Base-by-base conservation (phyloP, 23 tunicate species). In the Trididemnum nubilum region DNA sequence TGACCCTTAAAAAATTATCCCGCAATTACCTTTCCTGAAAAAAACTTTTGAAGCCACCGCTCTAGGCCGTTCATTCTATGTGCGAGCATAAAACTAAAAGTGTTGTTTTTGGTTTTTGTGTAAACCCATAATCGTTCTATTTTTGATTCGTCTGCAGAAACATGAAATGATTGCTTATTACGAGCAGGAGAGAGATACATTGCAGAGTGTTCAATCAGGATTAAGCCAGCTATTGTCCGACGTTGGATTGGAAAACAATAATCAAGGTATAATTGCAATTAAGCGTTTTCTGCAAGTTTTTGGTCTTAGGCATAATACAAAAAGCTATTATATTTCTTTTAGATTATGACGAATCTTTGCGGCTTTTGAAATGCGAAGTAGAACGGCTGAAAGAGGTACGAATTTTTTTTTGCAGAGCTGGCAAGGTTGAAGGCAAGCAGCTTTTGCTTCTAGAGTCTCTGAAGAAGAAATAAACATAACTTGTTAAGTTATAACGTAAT, bases 351-450 rank as follows among this genome's bases (percentile, higher is more conserved):
- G 78, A 38, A 37, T 73, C 58, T 9, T 40, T 38, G 57, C 78
- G 78, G 25, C 58, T 73, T 38, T 54, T 77, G 67, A 77, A 77
- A 32, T 77, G 36, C 24, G 81, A 77, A 77, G 4, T 77, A 54
- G 37, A 26, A 36, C 81, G 31, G 31, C 3, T 29, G 39, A 38
- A 22, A 22, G 27, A 73, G 78, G 78, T 73, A 52, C 30, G 40
- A 5, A 15, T 70, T 70, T 69, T 30, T 69, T 24, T 18, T 63
- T 63, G 69, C 23, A 27, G 28, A 4, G 22, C 23, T n/a, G n/a
- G n/a, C n/a, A n/a, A n/a, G n/a, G n/a, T n/a, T n/a, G n/a, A n/a
- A n/a, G n/a, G n/a, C n/a, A n/a, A n/a, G n/a, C n/a, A n/a, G n/a
- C n/a, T n/a, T n/a, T n/a, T n/a, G n/a, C n/a, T n/a, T n/a, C n/a